These are phyloP conservation scores for Origma solitaria DNA, from an alignment of 2,113 vertebrate genomes.

Conservation along the genomic window DNA sequence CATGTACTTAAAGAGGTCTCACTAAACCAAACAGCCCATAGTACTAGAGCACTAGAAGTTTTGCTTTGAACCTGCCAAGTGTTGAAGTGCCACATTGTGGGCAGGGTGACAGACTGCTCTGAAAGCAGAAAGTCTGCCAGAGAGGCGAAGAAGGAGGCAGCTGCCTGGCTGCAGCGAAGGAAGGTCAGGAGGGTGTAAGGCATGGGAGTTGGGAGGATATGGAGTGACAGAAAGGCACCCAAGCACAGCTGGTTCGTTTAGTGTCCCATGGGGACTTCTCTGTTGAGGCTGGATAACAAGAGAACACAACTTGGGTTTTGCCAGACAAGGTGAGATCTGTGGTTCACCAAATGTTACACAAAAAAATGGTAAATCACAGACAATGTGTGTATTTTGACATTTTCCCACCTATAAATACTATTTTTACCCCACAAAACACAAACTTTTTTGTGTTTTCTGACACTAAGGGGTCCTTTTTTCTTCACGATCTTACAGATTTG, in stretches of 20 bases:
- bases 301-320: neutral
- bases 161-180: neutral
- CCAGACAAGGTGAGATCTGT: neutral
- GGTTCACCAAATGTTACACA: neutral
- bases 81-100: neutral
- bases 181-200: neutral
- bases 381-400: neutral
- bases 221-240: neutral
- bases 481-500: neutral
- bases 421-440: neutral
- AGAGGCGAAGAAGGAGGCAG: neutral
- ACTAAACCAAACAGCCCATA: neutral
- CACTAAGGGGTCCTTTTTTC: neutral
- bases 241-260: accelerated
- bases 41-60: neutral
- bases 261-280: neutral
- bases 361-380: neutral
- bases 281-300: neutral
- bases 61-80: neutral
- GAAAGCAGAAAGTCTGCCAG: neutral
- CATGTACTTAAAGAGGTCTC: neutral
- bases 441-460: neutral
- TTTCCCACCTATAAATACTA: neutral
- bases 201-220: neutral
- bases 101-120: neutral